Evolutionary conservation across 2,797 vertebrate genomes (phyloP), one percentile per base, ranked within the genome.

Genomic region (Propithecus deckenii): DNA sequence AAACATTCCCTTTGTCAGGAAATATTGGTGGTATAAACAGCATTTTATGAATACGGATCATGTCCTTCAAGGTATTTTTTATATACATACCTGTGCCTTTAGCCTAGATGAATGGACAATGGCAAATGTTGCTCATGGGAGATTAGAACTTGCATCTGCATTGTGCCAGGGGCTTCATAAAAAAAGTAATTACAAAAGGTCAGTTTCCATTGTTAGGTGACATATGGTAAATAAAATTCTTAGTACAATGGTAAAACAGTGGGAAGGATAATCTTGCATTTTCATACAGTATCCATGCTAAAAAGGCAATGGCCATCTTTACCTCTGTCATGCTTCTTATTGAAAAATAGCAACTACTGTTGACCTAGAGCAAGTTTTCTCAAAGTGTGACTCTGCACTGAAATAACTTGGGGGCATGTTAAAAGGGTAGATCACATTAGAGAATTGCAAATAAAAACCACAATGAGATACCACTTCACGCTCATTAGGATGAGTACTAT

Each of bases 191-290:
- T 67, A 32, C 22, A 79, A 80, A 92, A 81, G 57, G 61, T 48
- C 59, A 63, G 13, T 35, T 14, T 89, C n/a, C n/a, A 61, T 43
- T 91, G 43, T 83, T 78, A 79, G 23, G 55, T 1, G 5, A 15
- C 92, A 13, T 72, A 6, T 38, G 76, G 61, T 13, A 94, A 96
- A 94, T 91, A 81, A 65, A 86, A 85, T 85, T 91, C 15, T 55
- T 74, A 50, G 17, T 89, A 25, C 25, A 35, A 32, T 83, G 30
- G 41, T 85, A 81, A 81, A 59, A 57, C 7, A 25, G 20, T 76
- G 46, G 13, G 46, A 71, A 63, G 30, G 12, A 74, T 41, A 75
- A 32, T 61, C 71, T 91, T 32, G 63, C 9, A 32, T 78, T 92
- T 81, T 89, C 61, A 50, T 65, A 14, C 67, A 65, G 17, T 67